Conservation (phyloP, 2,888 invertebrate species). For the Lasioglossum oenotherae region DNA sequence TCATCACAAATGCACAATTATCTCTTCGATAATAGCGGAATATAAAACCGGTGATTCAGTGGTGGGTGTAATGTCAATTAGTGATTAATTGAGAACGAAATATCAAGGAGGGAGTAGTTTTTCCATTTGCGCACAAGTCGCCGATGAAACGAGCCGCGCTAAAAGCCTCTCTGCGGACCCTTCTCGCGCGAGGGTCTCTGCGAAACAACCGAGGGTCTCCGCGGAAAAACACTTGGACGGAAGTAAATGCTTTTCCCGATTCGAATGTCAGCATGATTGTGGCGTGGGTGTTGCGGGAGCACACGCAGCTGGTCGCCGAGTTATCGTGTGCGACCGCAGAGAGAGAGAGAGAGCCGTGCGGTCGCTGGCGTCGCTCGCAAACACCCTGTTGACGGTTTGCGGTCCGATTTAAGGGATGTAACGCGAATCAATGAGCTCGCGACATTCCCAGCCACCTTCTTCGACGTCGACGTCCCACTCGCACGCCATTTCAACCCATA, state of each 20-base stretch:
- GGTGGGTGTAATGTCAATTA: constrained; percentile 10
- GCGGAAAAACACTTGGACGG: constrained; percentile 18
- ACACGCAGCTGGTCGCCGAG: constrained; percentile 4
- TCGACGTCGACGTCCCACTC: neutral
- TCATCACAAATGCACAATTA: no score
- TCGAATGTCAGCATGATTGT: constrained; percentile 20
- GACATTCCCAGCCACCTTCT: neutral
- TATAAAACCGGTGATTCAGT: no score
- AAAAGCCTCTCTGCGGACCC: constrained; percentile 42
- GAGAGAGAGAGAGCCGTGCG: constrained; percentile 15
- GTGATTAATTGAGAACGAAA: constrained; percentile 7
- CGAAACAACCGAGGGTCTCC: constrained; percentile 36
- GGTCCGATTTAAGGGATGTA: constrained; percentile 48
- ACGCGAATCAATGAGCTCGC: constrained; percentile 4
- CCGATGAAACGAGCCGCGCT: constrained; percentile 13
- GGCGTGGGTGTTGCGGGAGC: constrained; percentile 1
- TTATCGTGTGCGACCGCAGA: constrained; percentile 33
- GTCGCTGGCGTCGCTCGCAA: constrained; percentile 39
- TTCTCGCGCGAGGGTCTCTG: constrained; percentile 10
- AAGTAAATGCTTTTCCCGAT: constrained; percentile 47
- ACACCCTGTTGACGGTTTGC: constrained; percentile 40
- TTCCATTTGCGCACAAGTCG: neutral
- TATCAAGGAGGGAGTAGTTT: constrained; percentile 6
- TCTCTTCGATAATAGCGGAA: no score
- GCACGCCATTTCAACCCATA: neutral